Evolutionary conservation across 2,113 vertebrate genomes (phyloP).

Genomic region (Microcebus ravelobensis): DNA sequence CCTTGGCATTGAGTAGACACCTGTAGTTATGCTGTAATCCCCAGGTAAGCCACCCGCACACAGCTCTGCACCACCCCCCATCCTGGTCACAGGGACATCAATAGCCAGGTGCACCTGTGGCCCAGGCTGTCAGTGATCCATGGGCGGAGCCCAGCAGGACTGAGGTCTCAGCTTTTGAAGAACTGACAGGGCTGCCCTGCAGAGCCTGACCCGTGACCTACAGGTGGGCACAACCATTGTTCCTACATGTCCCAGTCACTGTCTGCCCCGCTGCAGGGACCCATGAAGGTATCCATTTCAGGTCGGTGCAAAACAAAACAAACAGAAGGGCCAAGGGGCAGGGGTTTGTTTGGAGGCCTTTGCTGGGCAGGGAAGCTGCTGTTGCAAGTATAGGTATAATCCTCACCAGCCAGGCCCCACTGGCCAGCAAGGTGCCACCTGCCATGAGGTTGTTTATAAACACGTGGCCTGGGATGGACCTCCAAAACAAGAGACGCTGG

Average conservation of each 20-base stretch:
- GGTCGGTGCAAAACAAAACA: slow-evolving; percentile 85
- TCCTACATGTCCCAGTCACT: slow-evolving; percentile 86
- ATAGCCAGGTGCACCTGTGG: slow-evolving; percentile 91
- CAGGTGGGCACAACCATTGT: slow-evolving; percentile 95
- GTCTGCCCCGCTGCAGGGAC: slow-evolving; percentile 83
- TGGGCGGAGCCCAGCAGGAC: slow-evolving; percentile 79
- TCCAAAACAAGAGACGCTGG: slow-evolving; percentile 1
- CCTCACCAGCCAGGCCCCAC: not conserved
- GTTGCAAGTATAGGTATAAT: slow-evolving; percentile 69
- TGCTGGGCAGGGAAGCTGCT: slow-evolving; percentile 56
- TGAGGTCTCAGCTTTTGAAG: slow-evolving; percentile 81
- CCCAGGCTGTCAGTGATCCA: slow-evolving; percentile 81
- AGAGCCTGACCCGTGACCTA: slow-evolving; percentile 89
- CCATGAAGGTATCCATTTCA: slow-evolving; percentile 88
- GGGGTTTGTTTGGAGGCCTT: slow-evolving; percentile 73
- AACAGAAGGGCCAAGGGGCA: slow-evolving; percentile 77
- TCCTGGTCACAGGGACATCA: slow-evolving; percentile 82
- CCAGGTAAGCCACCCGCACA: slow-evolving; percentile 76
- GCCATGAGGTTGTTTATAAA: not conserved
- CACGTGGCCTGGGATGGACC: not conserved
- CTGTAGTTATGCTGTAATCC: slow-evolving; percentile 83
- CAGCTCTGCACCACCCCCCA: slow-evolving; percentile 55
- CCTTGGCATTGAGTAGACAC: slow-evolving; percentile 34
- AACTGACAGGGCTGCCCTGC: slow-evolving; percentile 85
- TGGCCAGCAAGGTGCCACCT: slow-evolving; percentile 15